Evolutionary conservation across 2,888 invertebrate genomes (phyloP).

Genomic region (Cosmorhoe ocellata): DNA sequence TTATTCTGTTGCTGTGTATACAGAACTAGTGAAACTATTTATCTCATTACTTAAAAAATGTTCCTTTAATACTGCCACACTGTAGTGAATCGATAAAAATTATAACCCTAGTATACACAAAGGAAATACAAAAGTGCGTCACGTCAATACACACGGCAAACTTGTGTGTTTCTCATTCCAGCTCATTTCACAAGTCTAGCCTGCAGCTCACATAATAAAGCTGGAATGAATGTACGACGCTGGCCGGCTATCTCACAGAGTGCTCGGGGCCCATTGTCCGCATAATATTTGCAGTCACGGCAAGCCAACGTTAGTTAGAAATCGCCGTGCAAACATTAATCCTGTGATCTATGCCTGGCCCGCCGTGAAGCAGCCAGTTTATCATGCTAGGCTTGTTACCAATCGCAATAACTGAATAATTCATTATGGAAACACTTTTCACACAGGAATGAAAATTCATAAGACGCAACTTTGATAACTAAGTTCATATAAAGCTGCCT

Average conservation of each 20-base stretch:
- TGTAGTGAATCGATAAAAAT: too few relatives aligned
- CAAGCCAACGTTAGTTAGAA: conserved; percentile 36
- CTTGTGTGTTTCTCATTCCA: not conserved
- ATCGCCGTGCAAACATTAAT: conserved; percentile 45
- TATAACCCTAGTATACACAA: too few relatives aligned
- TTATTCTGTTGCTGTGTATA: too few relatives aligned
- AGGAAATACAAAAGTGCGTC: too few relatives aligned
- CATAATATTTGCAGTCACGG: conserved; percentile 36
- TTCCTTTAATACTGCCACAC: too few relatives aligned
- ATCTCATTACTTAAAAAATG: too few relatives aligned
- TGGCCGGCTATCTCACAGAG: conserved; percentile 27
- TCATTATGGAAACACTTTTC: too few relatives aligned
- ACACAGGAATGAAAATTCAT: too few relatives aligned
- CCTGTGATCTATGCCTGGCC: conserved; percentile 42
- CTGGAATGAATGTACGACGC: conserved; percentile 21
- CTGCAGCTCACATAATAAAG: conserved; percentile 25
- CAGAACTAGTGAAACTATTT: too few relatives aligned
- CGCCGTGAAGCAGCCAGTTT: conserved; percentile 28
- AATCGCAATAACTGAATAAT: conserved; percentile 22
- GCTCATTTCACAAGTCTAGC: conserved; percentile 11
- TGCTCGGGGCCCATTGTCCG: conserved; percentile 31
- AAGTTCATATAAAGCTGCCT: too few relatives aligned
- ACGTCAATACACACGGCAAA: too few relatives aligned
- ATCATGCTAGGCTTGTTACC: conserved; percentile 31
- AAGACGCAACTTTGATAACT: too few relatives aligned